A percentile compares a stretch with the other conserved stretches of the same genome.
These are phyloP conservation scores for Lepilemur ruficaudatus DNA, from an alignment of 2,797 vertebrate species.

Conservation along the genomic window DNA sequence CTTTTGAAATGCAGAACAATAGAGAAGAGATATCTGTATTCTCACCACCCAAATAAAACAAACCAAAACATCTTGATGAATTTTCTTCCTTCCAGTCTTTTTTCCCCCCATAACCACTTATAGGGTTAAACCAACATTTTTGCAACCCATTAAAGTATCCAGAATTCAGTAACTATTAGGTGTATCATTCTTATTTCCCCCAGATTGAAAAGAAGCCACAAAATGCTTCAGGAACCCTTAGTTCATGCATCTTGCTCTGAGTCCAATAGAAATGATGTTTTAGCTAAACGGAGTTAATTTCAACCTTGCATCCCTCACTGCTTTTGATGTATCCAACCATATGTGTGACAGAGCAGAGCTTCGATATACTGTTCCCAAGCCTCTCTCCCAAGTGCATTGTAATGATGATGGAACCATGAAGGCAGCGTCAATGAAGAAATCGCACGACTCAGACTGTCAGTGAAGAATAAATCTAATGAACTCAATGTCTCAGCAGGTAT, in stretches of 20 bases:
- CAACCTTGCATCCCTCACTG: conserved; percentile 56
- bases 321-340: conserved; percentile 61
- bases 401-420: conserved; percentile 45
- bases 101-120: not conserved
- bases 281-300: conserved; percentile 46
- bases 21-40: not conserved
- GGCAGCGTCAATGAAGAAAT: not conserved
- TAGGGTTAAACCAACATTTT: not conserved
- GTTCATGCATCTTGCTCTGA: not conserved
- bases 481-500: conserved; percentile 47
- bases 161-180: not conserved
- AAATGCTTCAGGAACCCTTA: not conserved
- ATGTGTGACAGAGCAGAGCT: conserved; percentile 34
- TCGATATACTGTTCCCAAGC: not conserved
- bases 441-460: not conserved
- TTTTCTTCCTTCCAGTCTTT: not conserved
- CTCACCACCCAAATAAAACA: not conserved
- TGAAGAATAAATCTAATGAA: conserved; percentile 46
- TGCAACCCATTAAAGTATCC: not conserved
- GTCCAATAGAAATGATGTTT: conserved; percentile 23
- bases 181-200: not conserved
- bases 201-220: not conserved
- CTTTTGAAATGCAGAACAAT: conserved; percentile 35
- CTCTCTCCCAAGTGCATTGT: conserved; percentile 62
- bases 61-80: conserved; percentile 7